phyloP scores from a whole-genome alignment of 2,113 vertebrate genomes.

The Erythrolamprus reginae region DNA sequence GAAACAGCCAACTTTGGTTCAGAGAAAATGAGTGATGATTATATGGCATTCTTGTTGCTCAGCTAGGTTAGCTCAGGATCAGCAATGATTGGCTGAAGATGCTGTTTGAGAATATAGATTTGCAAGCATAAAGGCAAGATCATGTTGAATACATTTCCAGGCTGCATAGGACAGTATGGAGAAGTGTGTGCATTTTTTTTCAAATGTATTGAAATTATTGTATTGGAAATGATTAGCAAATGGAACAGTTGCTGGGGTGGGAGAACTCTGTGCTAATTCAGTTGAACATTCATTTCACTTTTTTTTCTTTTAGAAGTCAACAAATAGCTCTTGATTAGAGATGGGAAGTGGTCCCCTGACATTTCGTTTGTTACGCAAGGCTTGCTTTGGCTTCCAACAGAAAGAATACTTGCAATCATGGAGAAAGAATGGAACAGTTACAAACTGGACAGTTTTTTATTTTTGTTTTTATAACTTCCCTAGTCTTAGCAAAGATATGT shows the following conservation, averaged over 20 bases:
- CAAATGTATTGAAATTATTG: background rate
- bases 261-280: background rate
- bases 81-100: background rate
- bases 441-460: background rate
- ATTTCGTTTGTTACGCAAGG: background rate
- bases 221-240: background rate
- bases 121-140: background rate
- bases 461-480: background rate
- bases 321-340: background rate
- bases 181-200: background rate
- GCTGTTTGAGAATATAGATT: background rate
- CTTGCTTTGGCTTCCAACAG: background rate
- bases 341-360: background rate
- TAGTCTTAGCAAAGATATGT: background rate
- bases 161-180: background rate
- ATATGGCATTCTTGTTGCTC: background rate
- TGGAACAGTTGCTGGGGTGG: background rate
- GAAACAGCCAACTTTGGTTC: background rate
- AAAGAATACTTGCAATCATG: background rate
- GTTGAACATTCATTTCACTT: background rate
- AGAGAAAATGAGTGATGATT: background rate
- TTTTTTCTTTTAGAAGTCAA: background rate
- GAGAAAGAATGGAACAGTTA: background rate
- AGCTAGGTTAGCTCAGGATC: background rate
- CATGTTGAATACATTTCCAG: background rate